Evolutionary conservation across 2,113 vertebrate species (phyloP).

Genomic region (Rhineura floridana): DNA sequence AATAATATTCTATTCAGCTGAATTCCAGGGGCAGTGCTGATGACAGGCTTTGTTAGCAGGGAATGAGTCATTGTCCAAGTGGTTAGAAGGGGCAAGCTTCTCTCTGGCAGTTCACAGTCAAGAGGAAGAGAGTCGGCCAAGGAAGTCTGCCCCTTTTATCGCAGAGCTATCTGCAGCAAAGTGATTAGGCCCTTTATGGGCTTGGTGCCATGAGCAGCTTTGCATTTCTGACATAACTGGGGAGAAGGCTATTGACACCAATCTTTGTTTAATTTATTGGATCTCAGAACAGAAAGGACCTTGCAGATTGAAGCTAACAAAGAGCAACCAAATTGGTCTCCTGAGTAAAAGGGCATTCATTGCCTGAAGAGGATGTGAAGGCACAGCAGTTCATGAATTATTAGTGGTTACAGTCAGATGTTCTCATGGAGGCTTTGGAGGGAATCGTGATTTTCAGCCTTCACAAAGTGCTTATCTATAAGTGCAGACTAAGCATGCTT

Average conservation of each 20-base stretch:
- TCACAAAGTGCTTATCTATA: fast-evolving
- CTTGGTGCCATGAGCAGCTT: conserved; percentile 36
- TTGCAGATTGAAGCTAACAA: conserved; percentile 34
- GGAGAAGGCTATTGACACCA: conserved; percentile 38
- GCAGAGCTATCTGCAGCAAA: conserved; percentile 11
- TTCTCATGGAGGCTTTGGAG: neutral
- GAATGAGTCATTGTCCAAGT: conserved; percentile 22
- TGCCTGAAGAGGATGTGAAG: conserved; percentile 44
- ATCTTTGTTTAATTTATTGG: conserved; percentile 44
- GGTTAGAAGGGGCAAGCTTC: conserved; percentile 39
- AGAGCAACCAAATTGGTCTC: conserved; percentile 44
- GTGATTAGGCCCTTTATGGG: conserved; percentile 18
- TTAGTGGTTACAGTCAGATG: neutral
- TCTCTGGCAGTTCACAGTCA: conserved; percentile 28
- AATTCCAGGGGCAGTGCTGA: conserved; percentile 22
- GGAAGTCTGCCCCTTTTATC: conserved; percentile 32
- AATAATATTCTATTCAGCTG: conserved; percentile 45
- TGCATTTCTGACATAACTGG: conserved; percentile 29
- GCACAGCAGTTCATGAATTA: neutral
- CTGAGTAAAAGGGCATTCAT: conserved; percentile 49
- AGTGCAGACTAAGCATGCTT: neutral
- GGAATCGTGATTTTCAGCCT: neutral
- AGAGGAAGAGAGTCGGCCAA: conserved; percentile 24
- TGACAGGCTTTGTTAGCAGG: conserved; percentile 32
- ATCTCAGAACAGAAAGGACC: conserved; percentile 27